These are phyloP conservation scores for Drosophila lacicola DNA, from an alignment of 2,888 invertebrate species.

Conservation along the genomic window DNA sequence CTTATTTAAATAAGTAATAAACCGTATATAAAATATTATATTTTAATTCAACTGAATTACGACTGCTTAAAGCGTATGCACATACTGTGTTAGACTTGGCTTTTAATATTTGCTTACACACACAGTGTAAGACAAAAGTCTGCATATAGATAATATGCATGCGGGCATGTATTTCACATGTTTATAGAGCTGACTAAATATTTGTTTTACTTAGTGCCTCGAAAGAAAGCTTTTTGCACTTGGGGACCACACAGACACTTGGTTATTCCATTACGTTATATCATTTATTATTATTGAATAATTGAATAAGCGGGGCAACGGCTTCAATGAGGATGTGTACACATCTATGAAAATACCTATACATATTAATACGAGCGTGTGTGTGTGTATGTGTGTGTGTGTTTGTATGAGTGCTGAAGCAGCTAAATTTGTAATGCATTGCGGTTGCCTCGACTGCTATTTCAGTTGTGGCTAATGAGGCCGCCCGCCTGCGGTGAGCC, in stretches of 20 bases:
- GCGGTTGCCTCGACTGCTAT: constrained; percentile 43
- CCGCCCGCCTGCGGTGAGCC: constrained; percentile 42
- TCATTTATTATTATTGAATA: constrained; percentile 76
- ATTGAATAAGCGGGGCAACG: constrained; percentile 61
- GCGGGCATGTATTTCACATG: constrained; percentile 5
- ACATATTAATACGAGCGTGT: constrained; percentile 11
- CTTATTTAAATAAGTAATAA: too few relatives aligned
- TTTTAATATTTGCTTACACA: constrained; percentile 13
- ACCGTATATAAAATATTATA: not conserved
- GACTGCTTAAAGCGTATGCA: constrained; percentile 13
- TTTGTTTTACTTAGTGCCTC: constrained; percentile 42
- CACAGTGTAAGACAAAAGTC: constrained; percentile 1
- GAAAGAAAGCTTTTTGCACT: constrained; percentile 59
- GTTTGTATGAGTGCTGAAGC: constrained; percentile 43
- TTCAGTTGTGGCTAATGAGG: constrained; percentile 69
- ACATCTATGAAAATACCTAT: constrained; percentile 13
- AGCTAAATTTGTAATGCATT: constrained; percentile 75
- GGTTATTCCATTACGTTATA: constrained; percentile 58
- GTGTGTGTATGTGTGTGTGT: not conserved
- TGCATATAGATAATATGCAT: constrained; percentile 3
- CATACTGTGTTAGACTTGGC: not conserved
- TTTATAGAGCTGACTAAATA: constrained; percentile 34
- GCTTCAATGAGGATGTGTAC: not conserved
- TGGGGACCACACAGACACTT: constrained; percentile 42
- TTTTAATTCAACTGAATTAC: not conserved